phyloP scores from a whole-genome alignment of 2,113 vertebrate species.

The Engraulis encrasicolus region DNA sequence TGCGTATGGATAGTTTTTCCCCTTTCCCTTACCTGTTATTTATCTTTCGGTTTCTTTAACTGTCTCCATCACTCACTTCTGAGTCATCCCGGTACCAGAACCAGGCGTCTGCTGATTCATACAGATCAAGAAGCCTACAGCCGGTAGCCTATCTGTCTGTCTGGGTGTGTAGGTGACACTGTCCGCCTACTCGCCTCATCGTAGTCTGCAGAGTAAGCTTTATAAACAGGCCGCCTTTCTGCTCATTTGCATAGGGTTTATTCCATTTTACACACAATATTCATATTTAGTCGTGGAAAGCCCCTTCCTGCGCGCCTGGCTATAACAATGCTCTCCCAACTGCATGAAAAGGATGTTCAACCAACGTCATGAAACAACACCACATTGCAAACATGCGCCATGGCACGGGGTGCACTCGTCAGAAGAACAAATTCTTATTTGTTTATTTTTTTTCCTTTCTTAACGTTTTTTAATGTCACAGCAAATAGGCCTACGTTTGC shows the following conservation, averaged over 20 bases:
- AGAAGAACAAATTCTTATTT: conserved; percentile 41
- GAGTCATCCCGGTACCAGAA: conserved; percentile 46
- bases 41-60: conserved; percentile 23
- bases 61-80: conserved; percentile 34
- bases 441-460: conserved; percentile 30
- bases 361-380: conserved; percentile 1
- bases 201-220: conserved; percentile 26
- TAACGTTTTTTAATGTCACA: conserved; percentile 37
- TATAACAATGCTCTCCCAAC: conserved; percentile 20
- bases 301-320: conserved; percentile 47
- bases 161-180: conserved; percentile 27
- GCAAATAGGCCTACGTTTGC: conserved; percentile 28
- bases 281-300: conserved; percentile 54
- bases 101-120: conserved; percentile 51
- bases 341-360: conserved; percentile 42
- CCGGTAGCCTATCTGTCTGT: conserved; percentile 20
- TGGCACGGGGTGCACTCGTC: not conserved
- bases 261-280: conserved; percentile 51
- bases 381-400: conserved; percentile 26
- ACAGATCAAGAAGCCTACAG: not conserved
- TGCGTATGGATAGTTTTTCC: conserved; percentile 23
- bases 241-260: conserved; percentile 57
- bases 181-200: conserved; percentile 36
- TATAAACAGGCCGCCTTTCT: conserved; percentile 48
- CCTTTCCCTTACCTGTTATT: conserved; percentile 35